phyloP scores from a whole-genome alignment of 1,140 invertebrate genomes.

The Anastatus disparis region DNA sequence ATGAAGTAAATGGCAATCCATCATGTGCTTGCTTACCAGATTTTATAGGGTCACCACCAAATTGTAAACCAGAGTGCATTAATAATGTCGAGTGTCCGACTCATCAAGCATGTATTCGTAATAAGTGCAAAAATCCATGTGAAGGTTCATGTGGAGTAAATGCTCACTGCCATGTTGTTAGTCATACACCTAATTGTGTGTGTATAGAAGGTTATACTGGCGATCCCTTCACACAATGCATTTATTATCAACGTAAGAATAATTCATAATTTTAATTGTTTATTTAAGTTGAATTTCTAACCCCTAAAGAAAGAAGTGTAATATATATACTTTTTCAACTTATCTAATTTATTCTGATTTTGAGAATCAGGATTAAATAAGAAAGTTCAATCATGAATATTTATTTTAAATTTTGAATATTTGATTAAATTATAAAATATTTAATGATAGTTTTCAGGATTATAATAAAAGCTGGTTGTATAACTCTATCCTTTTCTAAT shows the following conservation, averaged over 20 bases:
- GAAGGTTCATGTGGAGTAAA: constrained; percentile 80
- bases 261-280: no score
- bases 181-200: constrained; percentile 78
- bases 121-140: constrained; percentile 79
- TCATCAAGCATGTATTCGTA: constrained; percentile 67
- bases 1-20: constrained; percentile 67
- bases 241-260: background rate
- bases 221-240: constrained; percentile 76
- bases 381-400: no score
- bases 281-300: no score
- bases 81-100: constrained; percentile 59
- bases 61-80: constrained; percentile 64
- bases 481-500: no score
- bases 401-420: no score
- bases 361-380: no score
- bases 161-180: constrained; percentile 76
- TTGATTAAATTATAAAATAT: constrained; percentile 8
- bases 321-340: no score
- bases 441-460: no score
- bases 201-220: constrained; percentile 78
- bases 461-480: no score
- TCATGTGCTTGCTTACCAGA: constrained; percentile 72
- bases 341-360: no score
- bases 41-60: constrained; percentile 67
- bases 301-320: no score